Percentiles rank a stretch among this genome's conserved stretches.
Conservation (phyloP, 2,797 vertebrate species). For the Girardinus metallicus region DNA sequence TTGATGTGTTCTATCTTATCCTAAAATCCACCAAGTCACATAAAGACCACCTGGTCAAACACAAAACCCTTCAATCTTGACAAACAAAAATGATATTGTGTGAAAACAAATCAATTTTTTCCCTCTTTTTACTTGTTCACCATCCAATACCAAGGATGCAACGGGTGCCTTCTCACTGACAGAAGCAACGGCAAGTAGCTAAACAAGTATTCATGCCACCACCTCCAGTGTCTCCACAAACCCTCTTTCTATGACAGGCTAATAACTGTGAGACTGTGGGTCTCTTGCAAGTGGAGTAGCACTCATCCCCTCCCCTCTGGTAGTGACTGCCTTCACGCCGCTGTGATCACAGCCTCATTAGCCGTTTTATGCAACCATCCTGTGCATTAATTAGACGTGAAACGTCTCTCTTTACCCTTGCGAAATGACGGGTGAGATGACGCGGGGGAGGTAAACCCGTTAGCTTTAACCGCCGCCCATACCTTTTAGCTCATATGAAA, state of each 20-base stretch:
- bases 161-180: constrained; percentile 6
- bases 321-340: constrained; percentile 85
- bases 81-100: not conserved
- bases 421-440: constrained; percentile 68
- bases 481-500: constrained; percentile 68
- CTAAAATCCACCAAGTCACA: not conserved
- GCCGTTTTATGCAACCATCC: constrained; percentile 89
- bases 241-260: constrained; percentile 79
- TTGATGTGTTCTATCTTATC: not conserved
- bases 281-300: constrained; percentile 79
- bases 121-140: not conserved
- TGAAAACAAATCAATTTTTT: not conserved
- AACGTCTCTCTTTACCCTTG: constrained; percentile 86
- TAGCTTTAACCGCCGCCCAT: constrained; percentile 81
- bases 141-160: not conserved
- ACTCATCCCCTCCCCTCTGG: constrained; percentile 30
- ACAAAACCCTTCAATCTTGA: not conserved
- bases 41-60: not conserved
- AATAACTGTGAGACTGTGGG: constrained; percentile 87
- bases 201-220: constrained; percentile 28
- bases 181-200: constrained; percentile 17
- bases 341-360: constrained; percentile 95
- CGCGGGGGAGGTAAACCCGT: constrained; percentile 82
- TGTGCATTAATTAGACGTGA: constrained; percentile 94
- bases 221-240: constrained; percentile 36